Evolutionary conservation across 2,113 vertebrate genomes (phyloP).

Genomic region (Carassius auratus): DNA sequence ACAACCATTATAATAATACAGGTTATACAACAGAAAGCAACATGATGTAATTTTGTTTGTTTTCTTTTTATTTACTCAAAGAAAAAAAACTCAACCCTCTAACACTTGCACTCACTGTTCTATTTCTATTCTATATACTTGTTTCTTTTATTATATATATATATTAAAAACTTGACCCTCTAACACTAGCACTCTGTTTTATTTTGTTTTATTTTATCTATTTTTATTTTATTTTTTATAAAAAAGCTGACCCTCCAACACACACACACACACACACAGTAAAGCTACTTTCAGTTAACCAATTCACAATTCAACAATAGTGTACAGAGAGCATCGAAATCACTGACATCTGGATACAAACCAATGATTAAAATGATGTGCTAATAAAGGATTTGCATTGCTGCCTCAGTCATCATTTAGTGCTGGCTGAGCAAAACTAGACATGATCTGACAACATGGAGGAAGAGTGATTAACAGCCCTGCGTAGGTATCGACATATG

Average conservation of each 20-base stretch:
- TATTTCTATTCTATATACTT: too few relatives aligned
- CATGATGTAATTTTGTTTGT: too few relatives aligned
- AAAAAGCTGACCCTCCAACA: too few relatives aligned
- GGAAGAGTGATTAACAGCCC: conserved; percentile 14
- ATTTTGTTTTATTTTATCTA: too few relatives aligned
- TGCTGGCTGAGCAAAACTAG: conserved; percentile 13
- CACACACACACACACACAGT: not conserved
- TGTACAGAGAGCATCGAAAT: not conserved
- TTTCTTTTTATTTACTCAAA: too few relatives aligned
- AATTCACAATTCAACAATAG: not conserved
- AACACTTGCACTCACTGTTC: too few relatives aligned
- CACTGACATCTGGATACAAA: not conserved
- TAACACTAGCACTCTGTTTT: too few relatives aligned
- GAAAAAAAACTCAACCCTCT: too few relatives aligned
- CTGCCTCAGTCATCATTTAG: conserved; percentile 13
- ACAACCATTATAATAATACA: not conserved
- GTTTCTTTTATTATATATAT: too few relatives aligned
- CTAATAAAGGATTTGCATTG: not conserved
- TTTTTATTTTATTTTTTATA: too few relatives aligned
- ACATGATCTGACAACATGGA: conserved; percentile 12
- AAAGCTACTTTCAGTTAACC: not conserved
- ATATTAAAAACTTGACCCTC: too few relatives aligned
- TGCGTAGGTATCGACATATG: conserved; percentile 31
- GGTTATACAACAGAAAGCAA: not conserved
- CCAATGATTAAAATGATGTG: not conserved